A percentile compares a stretch with the other conserved stretches of the same genome.
Conservation (phyloP, 2,888 invertebrate genomes). For the Odontothrips loti region DNA sequence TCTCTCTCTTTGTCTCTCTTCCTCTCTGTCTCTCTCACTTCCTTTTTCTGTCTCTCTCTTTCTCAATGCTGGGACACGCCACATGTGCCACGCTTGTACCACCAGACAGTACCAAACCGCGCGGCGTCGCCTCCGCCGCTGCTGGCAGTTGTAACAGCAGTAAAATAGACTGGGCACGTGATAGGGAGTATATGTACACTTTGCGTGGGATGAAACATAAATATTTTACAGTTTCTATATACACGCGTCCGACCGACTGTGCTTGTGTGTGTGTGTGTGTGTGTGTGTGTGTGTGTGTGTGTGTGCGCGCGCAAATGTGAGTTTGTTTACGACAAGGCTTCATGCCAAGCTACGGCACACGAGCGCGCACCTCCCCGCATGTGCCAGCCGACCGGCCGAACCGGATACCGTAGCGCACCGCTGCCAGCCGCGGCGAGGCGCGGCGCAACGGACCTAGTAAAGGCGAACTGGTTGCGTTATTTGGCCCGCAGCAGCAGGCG, state of each 20-base stretch:
- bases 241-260: not conserved
- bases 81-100: not conserved
- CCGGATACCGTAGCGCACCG: too few relatives aligned
- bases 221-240: slow-evolving; percentile 21
- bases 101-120: too few relatives aligned
- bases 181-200: not conserved
- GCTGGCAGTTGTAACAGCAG: not conserved
- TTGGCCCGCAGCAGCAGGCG: too few relatives aligned
- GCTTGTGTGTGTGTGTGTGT: not conserved
- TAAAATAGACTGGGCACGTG: not conserved
- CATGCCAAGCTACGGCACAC: not conserved
- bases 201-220: slow-evolving; percentile 13
- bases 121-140: too few relatives aligned
- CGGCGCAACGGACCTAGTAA: too few relatives aligned
- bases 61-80: not conserved
- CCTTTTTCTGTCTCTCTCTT: not conserved
- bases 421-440: too few relatives aligned
- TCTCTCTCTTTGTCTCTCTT: not conserved
- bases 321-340: slow-evolving; percentile 11
- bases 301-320: not conserved
- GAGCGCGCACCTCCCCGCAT: too few relatives aligned
- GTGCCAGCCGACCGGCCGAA: too few relatives aligned
- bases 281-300: not conserved
- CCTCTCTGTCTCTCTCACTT: not conserved
- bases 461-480: too few relatives aligned